A percentile compares a stretch with the other conserved stretches of the same genome.
These are phyloP conservation scores for Grus americana DNA, from an alignment of 2,113 vertebrate species.

Conservation along the genomic window DNA sequence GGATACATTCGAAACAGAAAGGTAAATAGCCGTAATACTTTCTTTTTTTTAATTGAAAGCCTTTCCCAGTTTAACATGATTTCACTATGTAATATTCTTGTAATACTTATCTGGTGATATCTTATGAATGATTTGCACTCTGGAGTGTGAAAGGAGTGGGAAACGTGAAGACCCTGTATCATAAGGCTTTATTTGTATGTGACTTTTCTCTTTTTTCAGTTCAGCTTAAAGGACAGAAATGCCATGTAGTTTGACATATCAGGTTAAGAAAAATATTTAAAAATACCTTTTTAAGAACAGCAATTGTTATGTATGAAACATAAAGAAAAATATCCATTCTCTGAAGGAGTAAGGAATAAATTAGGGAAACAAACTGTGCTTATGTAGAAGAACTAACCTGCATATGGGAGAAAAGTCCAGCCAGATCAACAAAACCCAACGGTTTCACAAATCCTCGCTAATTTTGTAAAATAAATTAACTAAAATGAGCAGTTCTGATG, in stretches of 20 bases:
- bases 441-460: neutral
- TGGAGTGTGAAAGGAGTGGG: neutral
- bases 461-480: neutral
- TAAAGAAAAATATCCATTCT: neutral
- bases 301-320: neutral
- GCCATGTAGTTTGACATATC: neutral
- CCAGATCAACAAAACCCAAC: neutral
- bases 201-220: neutral
- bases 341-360: neutral
- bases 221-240: neutral
- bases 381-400: neutral
- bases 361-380: neutral
- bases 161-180: neutral
- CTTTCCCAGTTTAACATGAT: neutral
- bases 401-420: neutral
- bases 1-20: constrained; percentile 87
- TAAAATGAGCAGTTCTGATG: neutral
- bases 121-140: neutral
- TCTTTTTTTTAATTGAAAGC: neutral
- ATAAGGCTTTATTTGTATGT: neutral
- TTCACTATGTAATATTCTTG: neutral
- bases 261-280: neutral
- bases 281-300: neutral
- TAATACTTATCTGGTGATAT: neutral
- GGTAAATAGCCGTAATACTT: constrained; percentile 66